phyloP scores from a whole-genome alignment of 2,888 invertebrate genomes.

The Alentia gelatinosa region DNA sequence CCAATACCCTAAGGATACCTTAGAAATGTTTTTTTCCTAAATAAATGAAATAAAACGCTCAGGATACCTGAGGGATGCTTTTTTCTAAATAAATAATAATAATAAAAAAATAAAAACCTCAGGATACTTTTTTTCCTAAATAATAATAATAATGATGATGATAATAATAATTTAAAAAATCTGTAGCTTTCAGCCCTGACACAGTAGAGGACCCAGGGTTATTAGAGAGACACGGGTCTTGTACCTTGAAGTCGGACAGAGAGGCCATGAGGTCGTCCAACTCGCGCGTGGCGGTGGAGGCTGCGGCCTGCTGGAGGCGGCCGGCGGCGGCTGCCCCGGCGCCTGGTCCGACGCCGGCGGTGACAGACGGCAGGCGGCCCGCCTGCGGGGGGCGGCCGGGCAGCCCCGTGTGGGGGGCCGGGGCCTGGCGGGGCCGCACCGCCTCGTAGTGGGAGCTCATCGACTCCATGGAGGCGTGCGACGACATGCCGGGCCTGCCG shows the following conservation, averaged over 20 bases:
- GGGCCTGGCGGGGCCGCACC: not conserved
- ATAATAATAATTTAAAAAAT: no score
- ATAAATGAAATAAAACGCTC: no score
- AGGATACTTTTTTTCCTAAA: no score
- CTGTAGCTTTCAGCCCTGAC: not conserved
- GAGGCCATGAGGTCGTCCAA: slow-evolving; percentile 97
- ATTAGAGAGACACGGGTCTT: no score
- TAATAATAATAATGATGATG: no score
- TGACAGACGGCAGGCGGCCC: slow-evolving; percentile 90
- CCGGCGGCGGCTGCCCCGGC: not conserved
- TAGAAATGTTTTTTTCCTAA: no score
- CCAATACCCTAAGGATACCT: no score
- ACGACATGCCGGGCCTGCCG: slow-evolving; percentile 6
- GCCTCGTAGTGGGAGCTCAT: slow-evolving; percentile 57
- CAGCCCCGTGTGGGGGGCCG: not conserved
- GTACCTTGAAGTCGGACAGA: slow-evolving; percentile 94
- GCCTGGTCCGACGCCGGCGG: not conserved
- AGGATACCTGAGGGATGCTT: no score
- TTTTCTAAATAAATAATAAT: no score
- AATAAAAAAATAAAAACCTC: no score
- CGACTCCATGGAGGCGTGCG: slow-evolving; percentile 13
- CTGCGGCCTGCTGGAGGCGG: slow-evolving; percentile 77
- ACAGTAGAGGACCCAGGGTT: not conserved
- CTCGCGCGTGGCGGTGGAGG: slow-evolving; percentile 94
- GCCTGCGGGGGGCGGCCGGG: slow-evolving; percentile 89